A percentile compares a stretch with the other conserved stretches of the same genome.
Conservation (phyloP, 2,888 invertebrate genomes). For the Ectobius pallidus region DNA sequence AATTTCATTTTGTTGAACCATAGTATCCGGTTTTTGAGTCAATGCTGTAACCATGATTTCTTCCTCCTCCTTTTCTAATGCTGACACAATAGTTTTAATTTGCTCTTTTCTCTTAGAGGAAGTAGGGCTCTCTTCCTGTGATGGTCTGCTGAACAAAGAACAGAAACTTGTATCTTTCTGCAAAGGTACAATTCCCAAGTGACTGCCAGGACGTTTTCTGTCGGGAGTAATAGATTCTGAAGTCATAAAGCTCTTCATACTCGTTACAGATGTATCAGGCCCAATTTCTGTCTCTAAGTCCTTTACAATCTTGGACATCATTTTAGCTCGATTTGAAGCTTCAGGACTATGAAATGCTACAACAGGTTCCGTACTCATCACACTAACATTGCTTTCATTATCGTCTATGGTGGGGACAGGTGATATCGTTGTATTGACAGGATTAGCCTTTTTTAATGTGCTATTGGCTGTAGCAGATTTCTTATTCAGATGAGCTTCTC, state of each 20-base stretch:
- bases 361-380: not conserved
- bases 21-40: too few relatives aligned
- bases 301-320: not conserved
- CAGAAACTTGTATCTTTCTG: not conserved
- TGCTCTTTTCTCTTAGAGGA: not conserved
- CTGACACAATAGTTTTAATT: not conserved
- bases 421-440: not conserved
- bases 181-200: not conserved
- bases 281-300: not conserved
- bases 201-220: too few relatives aligned
- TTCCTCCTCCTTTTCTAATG: not conserved
- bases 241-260: not conserved
- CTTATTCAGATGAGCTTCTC: not conserved
- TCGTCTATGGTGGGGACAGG: not conserved
- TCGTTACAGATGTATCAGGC: not conserved
- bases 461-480: not conserved
- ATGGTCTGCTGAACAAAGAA: not conserved
- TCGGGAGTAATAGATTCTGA: not conserved
- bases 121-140: not conserved
- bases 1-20: too few relatives aligned
- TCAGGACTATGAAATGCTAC: constrained; percentile 7
- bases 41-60: too few relatives aligned
- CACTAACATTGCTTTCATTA: not conserved
- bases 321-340: not conserved
- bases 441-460: not conserved